These are phyloP conservation scores for Aulostomus chinensis DNA, from an alignment of 2,797 vertebrate species.

Conservation along the genomic window DNA sequence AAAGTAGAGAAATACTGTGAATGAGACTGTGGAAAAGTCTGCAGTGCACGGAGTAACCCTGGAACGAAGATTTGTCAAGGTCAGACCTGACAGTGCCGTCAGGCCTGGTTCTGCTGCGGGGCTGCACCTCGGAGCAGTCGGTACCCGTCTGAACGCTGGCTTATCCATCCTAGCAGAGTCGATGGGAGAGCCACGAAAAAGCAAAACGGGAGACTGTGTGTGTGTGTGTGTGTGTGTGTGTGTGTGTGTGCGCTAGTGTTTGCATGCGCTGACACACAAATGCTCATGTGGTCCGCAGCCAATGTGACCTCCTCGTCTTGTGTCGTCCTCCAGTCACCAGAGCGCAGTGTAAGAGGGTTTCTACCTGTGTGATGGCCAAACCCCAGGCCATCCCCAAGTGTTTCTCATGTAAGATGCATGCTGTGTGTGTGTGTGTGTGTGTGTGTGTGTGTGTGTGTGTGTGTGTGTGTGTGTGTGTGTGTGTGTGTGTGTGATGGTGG, in stretches of 20 bases:
- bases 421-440: slow-evolving; percentile 54
- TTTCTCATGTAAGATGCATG: slow-evolving; percentile 89
- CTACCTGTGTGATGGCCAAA: slow-evolving; percentile 90
- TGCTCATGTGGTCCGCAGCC: slow-evolving; percentile 14
- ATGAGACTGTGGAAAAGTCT: no score
- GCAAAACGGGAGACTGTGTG: no score
- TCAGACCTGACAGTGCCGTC: no score
- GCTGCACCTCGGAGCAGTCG: no score
- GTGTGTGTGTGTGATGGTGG: slow-evolving; percentile 34
- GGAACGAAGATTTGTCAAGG: no score
- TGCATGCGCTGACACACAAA: neutral
- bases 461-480: slow-evolving; percentile 33
- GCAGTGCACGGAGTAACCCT: no score
- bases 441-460: slow-evolving; percentile 47
- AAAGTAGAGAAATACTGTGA: no score
- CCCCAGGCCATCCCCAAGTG: slow-evolving; percentile 86
- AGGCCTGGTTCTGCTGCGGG: no score
- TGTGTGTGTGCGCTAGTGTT: slow-evolving; percentile 1
- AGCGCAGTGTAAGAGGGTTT: slow-evolving; percentile 90
- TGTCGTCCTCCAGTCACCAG: slow-evolving; percentile 85
- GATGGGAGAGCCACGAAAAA: no score
- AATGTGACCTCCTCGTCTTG: slow-evolving; percentile 49
- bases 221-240: slow-evolving; percentile 6
- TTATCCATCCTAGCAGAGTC: no score
- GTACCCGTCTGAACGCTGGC: no score